Evolutionary conservation across 2,888 invertebrate genomes (phyloP).

Genomic region (Craniophora ligustri): DNA sequence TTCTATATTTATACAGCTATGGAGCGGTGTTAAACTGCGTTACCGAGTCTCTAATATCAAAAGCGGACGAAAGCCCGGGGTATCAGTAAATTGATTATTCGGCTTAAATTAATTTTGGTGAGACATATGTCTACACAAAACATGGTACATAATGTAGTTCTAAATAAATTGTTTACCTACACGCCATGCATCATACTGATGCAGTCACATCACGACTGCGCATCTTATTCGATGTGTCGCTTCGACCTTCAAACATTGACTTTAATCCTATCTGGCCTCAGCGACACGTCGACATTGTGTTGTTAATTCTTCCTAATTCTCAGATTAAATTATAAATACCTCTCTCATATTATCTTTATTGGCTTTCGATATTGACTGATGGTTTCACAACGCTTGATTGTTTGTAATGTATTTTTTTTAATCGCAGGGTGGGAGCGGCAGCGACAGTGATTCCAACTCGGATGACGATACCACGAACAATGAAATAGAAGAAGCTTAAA

Average conservation of each 20-base stretch:
- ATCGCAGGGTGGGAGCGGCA: conserved; percentile 60
- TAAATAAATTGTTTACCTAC: too few relatives aligned
- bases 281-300: neutral
- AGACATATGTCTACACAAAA: too few relatives aligned
- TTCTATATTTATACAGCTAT: too few relatives aligned
- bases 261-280: neutral
- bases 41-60: too few relatives aligned
- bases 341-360: neutral
- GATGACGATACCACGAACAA: conserved; percentile 61
- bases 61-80: too few relatives aligned
- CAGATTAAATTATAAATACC: conserved; percentile 7
- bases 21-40: too few relatives aligned
- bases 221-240: neutral
- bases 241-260: neutral
- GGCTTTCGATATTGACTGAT: conserved; percentile 8
- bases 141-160: too few relatives aligned
- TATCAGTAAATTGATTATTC: too few relatives aligned
- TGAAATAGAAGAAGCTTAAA: conserved; percentile 46
- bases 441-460: conserved; percentile 67
- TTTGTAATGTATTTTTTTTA: neutral
- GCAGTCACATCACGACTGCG: neutral
- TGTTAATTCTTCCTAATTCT: conserved; percentile 1
- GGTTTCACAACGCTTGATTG: neutral
- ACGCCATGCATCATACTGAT: neutral
- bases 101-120: too few relatives aligned